Conservation (phyloP, 2,888 invertebrate genomes). For the Priocnemis perturbator region DNA sequence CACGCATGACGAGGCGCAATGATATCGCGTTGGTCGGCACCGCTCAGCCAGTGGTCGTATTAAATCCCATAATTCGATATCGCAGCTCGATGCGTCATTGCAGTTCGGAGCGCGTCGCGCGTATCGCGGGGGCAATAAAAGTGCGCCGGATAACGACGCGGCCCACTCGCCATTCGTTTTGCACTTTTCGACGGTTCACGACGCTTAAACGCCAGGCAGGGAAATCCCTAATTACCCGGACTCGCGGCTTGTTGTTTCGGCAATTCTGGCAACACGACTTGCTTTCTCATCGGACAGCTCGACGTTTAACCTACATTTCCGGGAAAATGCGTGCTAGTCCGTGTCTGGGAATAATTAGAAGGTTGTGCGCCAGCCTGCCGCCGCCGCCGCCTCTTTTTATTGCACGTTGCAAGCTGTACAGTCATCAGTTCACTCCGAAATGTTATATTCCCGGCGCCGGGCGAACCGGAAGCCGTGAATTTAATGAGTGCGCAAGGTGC, state of each 20-base stretch:
- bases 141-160: slow-evolving; percentile 3
- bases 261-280: slow-evolving; percentile 29
- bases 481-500: slow-evolving; percentile 19
- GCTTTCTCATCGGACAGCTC: slow-evolving; percentile 29
- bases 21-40: too few species aligned
- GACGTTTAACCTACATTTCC: slow-evolving; percentile 56
- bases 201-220: slow-evolving; percentile 12
- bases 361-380: slow-evolving; percentile 3
- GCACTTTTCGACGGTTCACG: slow-evolving; percentile 15
- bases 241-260: slow-evolving; percentile 40
- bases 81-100: too few species aligned
- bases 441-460: slow-evolving; percentile 8
- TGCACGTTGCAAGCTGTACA: slow-evolving; percentile 18
- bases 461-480: slow-evolving; percentile 11
- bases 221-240: slow-evolving; percentile 44
- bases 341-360: slow-evolving; percentile 56
- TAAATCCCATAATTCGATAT: too few species aligned
- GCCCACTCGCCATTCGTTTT: slow-evolving; percentile 14
- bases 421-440: slow-evolving; percentile 34
- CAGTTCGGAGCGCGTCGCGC: too few species aligned
- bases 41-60: too few species aligned
- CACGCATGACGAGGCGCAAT: too few species aligned
- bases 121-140: slow-evolving; percentile 30
- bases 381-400: slow-evolving; percentile 29
- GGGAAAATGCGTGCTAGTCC: slow-evolving; percentile 41